Conservation (phyloP, 2,888 invertebrate species). For the Leptopilina drosophilae region DNA sequence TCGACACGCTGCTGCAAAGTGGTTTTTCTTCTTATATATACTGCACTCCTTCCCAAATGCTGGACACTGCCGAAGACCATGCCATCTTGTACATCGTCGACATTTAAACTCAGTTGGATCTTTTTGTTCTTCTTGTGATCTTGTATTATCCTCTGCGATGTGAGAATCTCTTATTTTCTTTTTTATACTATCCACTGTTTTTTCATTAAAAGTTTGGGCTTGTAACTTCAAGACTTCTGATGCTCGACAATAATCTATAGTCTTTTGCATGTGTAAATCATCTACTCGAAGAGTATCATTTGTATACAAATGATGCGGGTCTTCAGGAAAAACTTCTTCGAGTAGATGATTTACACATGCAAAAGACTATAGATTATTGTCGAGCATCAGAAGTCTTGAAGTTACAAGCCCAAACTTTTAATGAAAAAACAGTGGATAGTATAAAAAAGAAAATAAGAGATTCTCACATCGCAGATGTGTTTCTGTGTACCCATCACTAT, state of each 20-base stretch:
- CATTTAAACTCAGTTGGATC: slow-evolving; percentile 1
- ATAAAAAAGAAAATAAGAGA: too few species aligned
- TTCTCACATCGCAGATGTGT: too few species aligned
- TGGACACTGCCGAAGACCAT: slow-evolving; percentile 22
- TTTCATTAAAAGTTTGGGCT: neutral
- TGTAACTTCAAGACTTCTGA: neutral
- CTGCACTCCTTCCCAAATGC: slow-evolving; percentile 14
- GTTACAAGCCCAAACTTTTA: too few species aligned
- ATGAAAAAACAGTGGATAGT: too few species aligned
- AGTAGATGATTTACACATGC: too few species aligned
- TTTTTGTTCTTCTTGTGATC: neutral
- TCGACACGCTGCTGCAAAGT: slow-evolving; percentile 19
- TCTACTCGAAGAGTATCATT: neutral
- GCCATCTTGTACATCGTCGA: neutral
- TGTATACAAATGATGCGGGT: too few species aligned
- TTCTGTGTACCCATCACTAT: slow-evolving; percentile 26
- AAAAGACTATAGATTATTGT: too few species aligned
- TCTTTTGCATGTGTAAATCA: slow-evolving; percentile 21
- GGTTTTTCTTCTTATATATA: neutral
- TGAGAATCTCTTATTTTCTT: too few species aligned
- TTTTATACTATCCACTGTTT: slow-evolving; percentile 1
- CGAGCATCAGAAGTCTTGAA: too few species aligned
- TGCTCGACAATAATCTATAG: slow-evolving; percentile 22
- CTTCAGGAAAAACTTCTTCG: too few species aligned
- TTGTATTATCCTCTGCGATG: too few species aligned